Conservation (phyloP, 2,113 vertebrate species). For the Gallinago undulata region DNA sequence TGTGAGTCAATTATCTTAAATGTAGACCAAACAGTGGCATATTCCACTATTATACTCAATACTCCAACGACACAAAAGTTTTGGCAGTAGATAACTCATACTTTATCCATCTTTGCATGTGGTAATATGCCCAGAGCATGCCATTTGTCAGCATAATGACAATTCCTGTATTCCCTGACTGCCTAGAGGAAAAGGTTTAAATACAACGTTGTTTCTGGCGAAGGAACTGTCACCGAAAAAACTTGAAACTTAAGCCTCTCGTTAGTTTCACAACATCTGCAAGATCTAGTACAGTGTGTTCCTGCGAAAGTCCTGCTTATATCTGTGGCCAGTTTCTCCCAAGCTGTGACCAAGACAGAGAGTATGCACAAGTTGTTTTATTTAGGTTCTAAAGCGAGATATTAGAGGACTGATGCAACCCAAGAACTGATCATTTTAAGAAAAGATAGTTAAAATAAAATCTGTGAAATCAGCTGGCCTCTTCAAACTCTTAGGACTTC, state of each 20-base stretch:
- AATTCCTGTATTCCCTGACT: constrained; percentile 61
- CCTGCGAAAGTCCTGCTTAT: constrained; percentile 58
- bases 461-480: background rate
- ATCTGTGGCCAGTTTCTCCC: background rate
- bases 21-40: background rate
- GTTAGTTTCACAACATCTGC: constrained; percentile 73
- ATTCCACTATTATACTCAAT: background rate
- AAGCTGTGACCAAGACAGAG: background rate
- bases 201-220: constrained; percentile 68
- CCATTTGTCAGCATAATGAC: constrained; percentile 46
- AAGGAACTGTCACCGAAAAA: constrained; percentile 18
- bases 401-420: background rate
- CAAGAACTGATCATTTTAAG: background rate
- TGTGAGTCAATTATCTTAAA: background rate
- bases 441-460: background rate
- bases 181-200: constrained; percentile 66
- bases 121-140: constrained; percentile 16
- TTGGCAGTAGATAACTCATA: constrained; percentile 24
- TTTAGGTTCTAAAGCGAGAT: background rate
- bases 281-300: constrained; percentile 50
- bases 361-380: background rate
- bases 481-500: background rate
- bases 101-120: constrained; percentile 25
- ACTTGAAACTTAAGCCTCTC: constrained; percentile 55
- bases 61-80: background rate